These are phyloP conservation scores for Acronicta aceris DNA, from an alignment of 2,888 invertebrate genomes.

Conservation along the genomic window DNA sequence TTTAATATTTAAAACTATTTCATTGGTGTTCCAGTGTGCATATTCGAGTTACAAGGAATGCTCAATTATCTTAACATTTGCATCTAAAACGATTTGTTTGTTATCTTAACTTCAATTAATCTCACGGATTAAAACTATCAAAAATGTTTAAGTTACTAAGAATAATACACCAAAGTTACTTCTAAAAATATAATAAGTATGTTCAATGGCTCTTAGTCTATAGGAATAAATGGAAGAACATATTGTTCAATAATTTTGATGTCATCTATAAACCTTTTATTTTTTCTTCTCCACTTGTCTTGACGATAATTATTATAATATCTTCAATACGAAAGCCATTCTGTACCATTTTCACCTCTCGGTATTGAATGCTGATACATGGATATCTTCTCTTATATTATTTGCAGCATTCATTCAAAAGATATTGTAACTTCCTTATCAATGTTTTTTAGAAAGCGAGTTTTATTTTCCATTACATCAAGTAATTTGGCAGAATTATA, in stretches of 20 bases:
- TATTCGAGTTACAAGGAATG: constrained; percentile 24
- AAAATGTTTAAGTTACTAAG: neutral
- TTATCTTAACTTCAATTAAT: constrained; percentile 35
- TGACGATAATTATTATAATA: neutral
- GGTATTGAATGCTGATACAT: no score
- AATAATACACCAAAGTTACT: constrained; percentile 1
- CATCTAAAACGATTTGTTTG: neutral
- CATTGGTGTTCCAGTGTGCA: neutral
- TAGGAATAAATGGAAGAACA: constrained; percentile 2
- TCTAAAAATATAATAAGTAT: constrained; percentile 19
- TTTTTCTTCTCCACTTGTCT: constrained; percentile 6
- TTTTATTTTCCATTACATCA: constrained; percentile 1
- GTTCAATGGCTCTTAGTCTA: constrained; percentile 1
- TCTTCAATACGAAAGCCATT: no score
- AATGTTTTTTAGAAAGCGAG: neutral
- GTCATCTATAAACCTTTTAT: constrained; percentile 5
- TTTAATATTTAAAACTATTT: constrained; percentile 16
- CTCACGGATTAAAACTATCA: constrained; percentile 16
- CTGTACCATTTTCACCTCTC: no score
- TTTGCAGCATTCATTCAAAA: no score
- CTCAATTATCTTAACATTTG: neutral
- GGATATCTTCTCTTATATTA: no score
- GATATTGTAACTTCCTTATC: no score
- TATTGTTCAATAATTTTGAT: neutral
- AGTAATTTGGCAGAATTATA: neutral